A percentile compares a stretch with the other conserved stretches of the same genome.
Evolutionary conservation across 2,113 vertebrate species (phyloP).

Genomic region (Ochotona curzoniae): DNA sequence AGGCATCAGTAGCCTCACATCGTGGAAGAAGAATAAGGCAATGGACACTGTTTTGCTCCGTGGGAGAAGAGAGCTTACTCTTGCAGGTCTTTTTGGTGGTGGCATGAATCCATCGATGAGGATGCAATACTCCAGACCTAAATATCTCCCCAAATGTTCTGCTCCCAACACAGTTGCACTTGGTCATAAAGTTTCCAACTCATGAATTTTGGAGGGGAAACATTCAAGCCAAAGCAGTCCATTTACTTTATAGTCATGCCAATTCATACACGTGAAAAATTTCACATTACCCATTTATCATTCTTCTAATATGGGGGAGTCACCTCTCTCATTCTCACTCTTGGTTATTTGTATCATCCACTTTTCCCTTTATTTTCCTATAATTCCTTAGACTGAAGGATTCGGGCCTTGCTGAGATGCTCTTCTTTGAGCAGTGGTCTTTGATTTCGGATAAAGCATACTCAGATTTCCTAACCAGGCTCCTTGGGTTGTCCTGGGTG

Average conservation of each 20-base stretch:
- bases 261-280: neutral
- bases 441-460: neutral
- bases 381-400: neutral
- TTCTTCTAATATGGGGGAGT: neutral
- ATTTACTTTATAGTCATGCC: neutral
- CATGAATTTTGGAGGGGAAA: neutral
- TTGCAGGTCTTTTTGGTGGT: neutral
- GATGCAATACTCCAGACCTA: neutral
- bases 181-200: neutral
- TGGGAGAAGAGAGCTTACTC: neutral
- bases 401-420: neutral
- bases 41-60: neutral
- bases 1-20: neutral
- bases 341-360: neutral
- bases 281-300: neutral
- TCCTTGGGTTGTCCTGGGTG: neutral
- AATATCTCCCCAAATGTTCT: neutral
- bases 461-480: conserved; percentile 15
- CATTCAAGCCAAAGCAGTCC: neutral
- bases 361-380: neutral
- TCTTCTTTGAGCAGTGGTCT: neutral
- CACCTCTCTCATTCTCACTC: neutral
- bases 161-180: neutral
- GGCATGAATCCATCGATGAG: neutral
- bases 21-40: neutral